A percentile compares a stretch with the other conserved stretches of the same genome.
Evolutionary conservation across 1,140 invertebrate genomes (phyloP).

Genomic region (Trachelipus rathkii): DNA sequence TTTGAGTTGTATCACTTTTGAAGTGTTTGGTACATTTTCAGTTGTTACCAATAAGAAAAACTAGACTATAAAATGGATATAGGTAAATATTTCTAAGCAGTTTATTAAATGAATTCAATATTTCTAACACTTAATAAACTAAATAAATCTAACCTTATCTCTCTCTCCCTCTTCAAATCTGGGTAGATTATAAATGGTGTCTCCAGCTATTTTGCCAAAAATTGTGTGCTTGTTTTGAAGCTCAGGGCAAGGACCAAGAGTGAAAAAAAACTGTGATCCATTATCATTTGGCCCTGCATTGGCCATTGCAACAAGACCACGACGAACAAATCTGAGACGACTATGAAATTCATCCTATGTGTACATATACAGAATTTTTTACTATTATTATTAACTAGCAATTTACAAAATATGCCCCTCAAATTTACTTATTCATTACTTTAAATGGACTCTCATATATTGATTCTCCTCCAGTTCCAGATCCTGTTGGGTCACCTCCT

Average conservation of each 20-base stretch:
- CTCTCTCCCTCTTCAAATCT: constrained; percentile 83
- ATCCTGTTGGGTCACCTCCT: constrained; percentile 93
- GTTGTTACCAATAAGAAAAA: too few relatives aligned
- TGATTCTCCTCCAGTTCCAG: constrained; percentile 87
- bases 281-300: constrained; percentile 88
- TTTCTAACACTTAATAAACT: too few relatives aligned
- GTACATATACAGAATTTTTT: constrained; percentile 3
- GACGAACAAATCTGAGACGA: constrained; percentile 80
- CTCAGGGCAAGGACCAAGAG: constrained; percentile 69
- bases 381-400: background rate
- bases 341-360: constrained; percentile 76
- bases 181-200: constrained; percentile 94
- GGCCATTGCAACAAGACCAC: constrained; percentile 86
- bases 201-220: constrained; percentile 93
- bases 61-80: too few relatives aligned
- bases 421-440: constrained; percentile 53
- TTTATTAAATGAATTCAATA: too few relatives aligned
- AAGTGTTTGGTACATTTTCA: too few relatives aligned
- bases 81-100: too few relatives aligned
- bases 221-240: constrained; percentile 96
- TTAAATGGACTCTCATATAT: constrained; percentile 92
- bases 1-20: too few relatives aligned
- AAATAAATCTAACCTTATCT: constrained; percentile 52
- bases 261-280: constrained; percentile 98
- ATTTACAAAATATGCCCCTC: background rate